These are phyloP conservation scores for Odontomachus brunneus DNA, from an alignment of 1,140 invertebrate species.

Conservation along the genomic window DNA sequence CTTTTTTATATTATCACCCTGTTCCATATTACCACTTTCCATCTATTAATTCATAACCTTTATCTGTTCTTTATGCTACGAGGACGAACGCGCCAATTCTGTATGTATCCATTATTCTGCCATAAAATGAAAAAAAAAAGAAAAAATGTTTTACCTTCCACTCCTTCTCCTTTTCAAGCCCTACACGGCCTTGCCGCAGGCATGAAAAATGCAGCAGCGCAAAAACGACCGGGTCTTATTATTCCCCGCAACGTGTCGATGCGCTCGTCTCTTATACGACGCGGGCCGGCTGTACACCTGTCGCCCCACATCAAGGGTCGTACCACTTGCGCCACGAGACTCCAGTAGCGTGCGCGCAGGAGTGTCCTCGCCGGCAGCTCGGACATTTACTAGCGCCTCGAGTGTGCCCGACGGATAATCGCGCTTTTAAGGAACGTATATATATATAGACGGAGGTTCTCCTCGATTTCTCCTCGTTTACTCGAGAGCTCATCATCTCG, in stretches of 20 bases:
- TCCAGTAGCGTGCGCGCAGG: slow-evolving; percentile 9
- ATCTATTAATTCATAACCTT: no score
- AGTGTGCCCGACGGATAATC: not conserved
- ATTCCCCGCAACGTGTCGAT: slow-evolving; percentile 33
- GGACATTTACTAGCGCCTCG: slow-evolving; percentile 7
- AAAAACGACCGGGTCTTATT: slow-evolving; percentile 35
- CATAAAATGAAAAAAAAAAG: no score
- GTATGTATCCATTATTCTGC: not conserved
- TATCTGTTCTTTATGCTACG: no score
- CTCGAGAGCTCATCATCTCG: no score
- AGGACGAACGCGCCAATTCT: no score
- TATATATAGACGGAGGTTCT: no score
- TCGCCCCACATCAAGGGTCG: slow-evolving; percentile 50
- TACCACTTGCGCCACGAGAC: slow-evolving; percentile 65
- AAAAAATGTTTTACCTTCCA: not conserved
- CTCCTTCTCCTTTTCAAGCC: not conserved
- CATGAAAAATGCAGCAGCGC: slow-evolving; percentile 30
- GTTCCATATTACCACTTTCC: no score
- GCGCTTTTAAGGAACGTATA: not conserved
- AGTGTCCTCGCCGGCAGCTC: not conserved
- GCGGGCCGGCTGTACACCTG: slow-evolving; percentile 60
- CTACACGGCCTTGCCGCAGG: not conserved
- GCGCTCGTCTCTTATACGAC: slow-evolving; percentile 32
- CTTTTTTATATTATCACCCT: no score
- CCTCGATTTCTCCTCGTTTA: no score